Conservation (phyloP, 2,888 invertebrate genomes). For the Drosophila quinaria region DNA sequence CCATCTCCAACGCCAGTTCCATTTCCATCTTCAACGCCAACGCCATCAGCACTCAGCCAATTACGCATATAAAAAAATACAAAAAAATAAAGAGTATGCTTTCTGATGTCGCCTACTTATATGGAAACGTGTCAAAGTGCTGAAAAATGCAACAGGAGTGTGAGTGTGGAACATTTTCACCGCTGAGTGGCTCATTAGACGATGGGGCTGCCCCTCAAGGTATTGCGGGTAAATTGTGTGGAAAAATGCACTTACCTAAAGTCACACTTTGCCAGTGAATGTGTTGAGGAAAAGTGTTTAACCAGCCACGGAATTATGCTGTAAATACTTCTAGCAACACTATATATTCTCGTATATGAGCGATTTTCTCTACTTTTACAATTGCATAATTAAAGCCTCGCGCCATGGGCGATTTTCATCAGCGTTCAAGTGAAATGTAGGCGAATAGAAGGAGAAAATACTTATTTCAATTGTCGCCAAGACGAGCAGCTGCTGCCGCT, state of each 20-base stretch:
- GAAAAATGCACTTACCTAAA: constrained; percentile 49
- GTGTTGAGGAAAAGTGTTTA: background rate
- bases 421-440: background rate
- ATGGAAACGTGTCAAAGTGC: constrained; percentile 80
- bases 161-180: constrained; percentile 1
- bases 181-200: constrained; percentile 73
- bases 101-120: constrained; percentile 41
- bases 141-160: constrained; percentile 60
- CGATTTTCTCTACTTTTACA: constrained; percentile 34
- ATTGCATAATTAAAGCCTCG: constrained; percentile 79
- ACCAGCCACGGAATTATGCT: background rate
- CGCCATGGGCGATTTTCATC: constrained; percentile 72
- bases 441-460: background rate
- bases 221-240: constrained; percentile 65
- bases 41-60: constrained; percentile 69
- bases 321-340: background rate
- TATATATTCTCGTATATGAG: constrained; percentile 7
- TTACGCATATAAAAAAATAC: constrained; percentile 70
- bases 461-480: constrained; percentile 57
- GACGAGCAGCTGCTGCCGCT: constrained; percentile 22
- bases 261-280: constrained; percentile 11
- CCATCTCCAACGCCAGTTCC: constrained; percentile 14
- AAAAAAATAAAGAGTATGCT: constrained; percentile 8
- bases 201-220: constrained; percentile 59
- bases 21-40: constrained; percentile 8